Conservation (phyloP, 2,113 vertebrate genomes). For the Coptodon bakossiorum region DNA sequence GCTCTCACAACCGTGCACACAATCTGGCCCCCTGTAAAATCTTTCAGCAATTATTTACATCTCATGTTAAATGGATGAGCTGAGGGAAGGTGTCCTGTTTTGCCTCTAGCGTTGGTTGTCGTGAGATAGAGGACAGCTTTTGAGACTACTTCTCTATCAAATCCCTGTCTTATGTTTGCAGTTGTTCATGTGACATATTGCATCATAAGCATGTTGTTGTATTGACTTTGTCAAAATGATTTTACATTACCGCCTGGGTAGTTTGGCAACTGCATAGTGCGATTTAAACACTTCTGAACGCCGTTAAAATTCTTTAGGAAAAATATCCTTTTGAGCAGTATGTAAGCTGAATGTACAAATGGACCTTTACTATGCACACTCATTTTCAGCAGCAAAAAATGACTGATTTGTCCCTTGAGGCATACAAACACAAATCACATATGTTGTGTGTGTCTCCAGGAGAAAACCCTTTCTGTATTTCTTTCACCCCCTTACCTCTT, state of each 20-base stretch:
- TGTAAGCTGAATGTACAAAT: background rate
- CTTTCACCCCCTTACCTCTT: background rate
- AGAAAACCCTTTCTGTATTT: background rate
- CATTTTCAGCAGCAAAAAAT: background rate
- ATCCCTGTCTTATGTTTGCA: background rate
- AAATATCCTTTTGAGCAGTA: background rate
- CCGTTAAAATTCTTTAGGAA: background rate
- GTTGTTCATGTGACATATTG: background rate
- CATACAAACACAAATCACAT: background rate
- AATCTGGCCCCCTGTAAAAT: slow-evolving; percentile 5
- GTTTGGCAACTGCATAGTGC: background rate
- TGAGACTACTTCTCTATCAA: background rate
- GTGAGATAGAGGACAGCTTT: background rate
- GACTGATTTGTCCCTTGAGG: background rate
- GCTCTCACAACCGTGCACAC: background rate
- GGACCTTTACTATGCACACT: background rate
- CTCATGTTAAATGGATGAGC: slow-evolving; percentile 53
- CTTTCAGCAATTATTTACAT: slow-evolving; percentile 25
- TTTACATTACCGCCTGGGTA: background rate
- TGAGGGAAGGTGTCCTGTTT: slow-evolving; percentile 11
- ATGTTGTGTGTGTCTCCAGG: background rate
- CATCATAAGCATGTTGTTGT: background rate
- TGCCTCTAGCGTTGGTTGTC: background rate
- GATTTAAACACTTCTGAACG: background rate
- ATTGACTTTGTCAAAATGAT: background rate